Percentiles rank a stretch among this genome's conserved stretches.
These are phyloP conservation scores for Thoracochromis brauschi DNA, from an alignment of 2,113 vertebrate genomes.

Conservation along the genomic window DNA sequence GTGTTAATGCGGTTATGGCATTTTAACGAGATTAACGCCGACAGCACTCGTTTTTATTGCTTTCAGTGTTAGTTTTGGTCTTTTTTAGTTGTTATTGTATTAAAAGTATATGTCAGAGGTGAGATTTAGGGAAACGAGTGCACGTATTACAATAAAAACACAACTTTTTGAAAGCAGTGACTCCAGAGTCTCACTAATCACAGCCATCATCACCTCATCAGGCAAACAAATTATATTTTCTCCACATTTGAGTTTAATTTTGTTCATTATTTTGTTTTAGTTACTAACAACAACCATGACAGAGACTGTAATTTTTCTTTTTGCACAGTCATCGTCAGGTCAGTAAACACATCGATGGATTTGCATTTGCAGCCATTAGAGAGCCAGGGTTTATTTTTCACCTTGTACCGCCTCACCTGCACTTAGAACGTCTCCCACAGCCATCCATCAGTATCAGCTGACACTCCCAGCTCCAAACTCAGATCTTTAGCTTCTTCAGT, in stretches of 20 bases:
- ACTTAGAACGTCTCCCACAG: background rate
- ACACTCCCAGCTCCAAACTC: background rate
- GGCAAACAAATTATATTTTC: background rate
- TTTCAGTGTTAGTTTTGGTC: background rate
- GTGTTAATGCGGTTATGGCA: background rate
- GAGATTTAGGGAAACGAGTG: background rate
- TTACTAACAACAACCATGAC: background rate
- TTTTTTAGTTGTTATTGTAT: background rate
- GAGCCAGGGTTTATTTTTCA: background rate
- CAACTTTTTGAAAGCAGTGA: background rate
- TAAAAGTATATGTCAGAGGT: background rate
- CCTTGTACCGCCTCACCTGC: background rate
- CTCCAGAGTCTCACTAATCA: background rate
- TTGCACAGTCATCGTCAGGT: background rate
- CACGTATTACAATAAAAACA: background rate
- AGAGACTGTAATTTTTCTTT: background rate
- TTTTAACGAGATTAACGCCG: background rate
- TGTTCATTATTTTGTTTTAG: background rate
- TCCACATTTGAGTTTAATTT: rapidly evolving
- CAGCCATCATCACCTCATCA: background rate
- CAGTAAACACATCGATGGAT: background rate
- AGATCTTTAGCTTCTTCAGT: background rate
- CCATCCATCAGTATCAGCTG: background rate
- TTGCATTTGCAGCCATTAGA: background rate
- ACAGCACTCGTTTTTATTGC: rapidly evolving